A percentile compares a stretch with the other conserved stretches of the same genome.
Conservation (phyloP, 2,888 invertebrate species). For the Sabellastarte sp. region DNA sequence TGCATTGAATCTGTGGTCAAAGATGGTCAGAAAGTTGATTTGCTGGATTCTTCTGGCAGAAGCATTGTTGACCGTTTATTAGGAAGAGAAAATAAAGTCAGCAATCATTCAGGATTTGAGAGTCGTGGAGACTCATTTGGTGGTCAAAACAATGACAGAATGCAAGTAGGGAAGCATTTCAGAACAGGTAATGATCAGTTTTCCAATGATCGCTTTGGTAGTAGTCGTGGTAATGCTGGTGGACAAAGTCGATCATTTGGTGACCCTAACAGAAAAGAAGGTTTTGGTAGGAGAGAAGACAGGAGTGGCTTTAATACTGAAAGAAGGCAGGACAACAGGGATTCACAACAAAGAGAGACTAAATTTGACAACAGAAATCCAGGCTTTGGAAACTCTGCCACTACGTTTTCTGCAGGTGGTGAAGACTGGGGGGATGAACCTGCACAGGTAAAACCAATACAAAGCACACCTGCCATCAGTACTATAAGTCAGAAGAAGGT, state of each 20-base stretch:
- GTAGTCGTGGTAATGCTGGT: neutral
- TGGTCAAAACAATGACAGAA: neutral
- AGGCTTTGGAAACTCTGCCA: neutral
- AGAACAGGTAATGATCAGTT: too few species aligned
- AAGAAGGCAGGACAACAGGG: neutral
- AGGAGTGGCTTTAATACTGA: neutral
- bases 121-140: neutral
- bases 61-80: neutral
- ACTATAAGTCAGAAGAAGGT: too few species aligned
- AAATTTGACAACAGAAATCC: neutral
- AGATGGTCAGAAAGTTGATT: neutral
- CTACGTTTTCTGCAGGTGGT: too few species aligned
- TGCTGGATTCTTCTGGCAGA: neutral
- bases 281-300: neutral
- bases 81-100: neutral
- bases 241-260: neutral
- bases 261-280: neutral
- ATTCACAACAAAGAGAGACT: too few species aligned
- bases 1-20: neutral
- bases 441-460: too few species aligned
- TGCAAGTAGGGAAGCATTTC: too few species aligned
- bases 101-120: neutral
- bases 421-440: too few species aligned
- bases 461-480: too few species aligned
- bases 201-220: neutral